These are phyloP conservation scores for Hirtodrosophila cameraria DNA, from an alignment of 2,888 invertebrate genomes.

Conservation along the genomic window DNA sequence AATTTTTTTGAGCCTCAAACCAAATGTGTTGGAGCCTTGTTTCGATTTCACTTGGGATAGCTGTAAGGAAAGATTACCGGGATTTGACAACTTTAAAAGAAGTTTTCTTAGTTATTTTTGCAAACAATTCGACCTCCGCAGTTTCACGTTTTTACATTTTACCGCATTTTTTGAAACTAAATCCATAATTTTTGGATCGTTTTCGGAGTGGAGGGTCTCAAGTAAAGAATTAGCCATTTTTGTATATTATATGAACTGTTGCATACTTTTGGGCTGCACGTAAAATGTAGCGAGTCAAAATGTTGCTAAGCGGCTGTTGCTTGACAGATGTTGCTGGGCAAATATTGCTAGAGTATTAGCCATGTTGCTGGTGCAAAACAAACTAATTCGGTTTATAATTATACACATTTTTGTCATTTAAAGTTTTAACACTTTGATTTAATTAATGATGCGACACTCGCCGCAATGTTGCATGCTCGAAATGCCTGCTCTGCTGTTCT, in stretches of 20 bases:
- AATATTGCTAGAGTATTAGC: slow-evolving; percentile 5
- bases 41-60: too few species aligned
- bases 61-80: too few species aligned
- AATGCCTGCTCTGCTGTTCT: slow-evolving; percentile 20
- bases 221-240: too few species aligned
- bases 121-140: too few species aligned
- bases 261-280: slow-evolving; percentile 27
- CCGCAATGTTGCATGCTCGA: slow-evolving; percentile 20
- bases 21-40: too few species aligned
- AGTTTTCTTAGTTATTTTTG: too few species aligned
- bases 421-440: slow-evolving; percentile 19
- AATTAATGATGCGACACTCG: slow-evolving; percentile 60
- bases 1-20: too few species aligned
- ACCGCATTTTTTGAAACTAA: too few species aligned
- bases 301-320: slow-evolving; percentile 15
- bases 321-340: slow-evolving; percentile 1
- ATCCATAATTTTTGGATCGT: too few species aligned
- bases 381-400: background rate
- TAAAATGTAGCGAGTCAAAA: background rate
- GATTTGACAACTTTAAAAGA: too few species aligned
- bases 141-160: too few species aligned
- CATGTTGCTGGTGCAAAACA: background rate
- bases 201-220: too few species aligned
- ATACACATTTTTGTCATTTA: slow-evolving; percentile 4
- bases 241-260: slow-evolving; percentile 4